Conservation (phyloP, 2,888 invertebrate genomes). For the Tenthredo mesomela region DNA sequence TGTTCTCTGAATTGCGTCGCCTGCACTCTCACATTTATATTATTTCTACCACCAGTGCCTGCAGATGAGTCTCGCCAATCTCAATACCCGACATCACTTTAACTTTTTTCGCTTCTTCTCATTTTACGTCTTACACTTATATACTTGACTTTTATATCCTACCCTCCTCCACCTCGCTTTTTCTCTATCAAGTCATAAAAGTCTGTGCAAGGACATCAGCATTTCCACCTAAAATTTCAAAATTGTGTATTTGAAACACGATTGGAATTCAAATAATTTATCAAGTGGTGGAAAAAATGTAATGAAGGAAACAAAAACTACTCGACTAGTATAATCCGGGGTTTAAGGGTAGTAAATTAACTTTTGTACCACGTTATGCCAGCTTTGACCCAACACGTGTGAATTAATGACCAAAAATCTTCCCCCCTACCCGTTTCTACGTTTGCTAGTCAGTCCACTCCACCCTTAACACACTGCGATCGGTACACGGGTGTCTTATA, state of each 20-base stretch:
- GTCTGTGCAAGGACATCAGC: neutral
- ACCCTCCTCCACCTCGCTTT: neutral
- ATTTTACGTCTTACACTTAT: neutral
- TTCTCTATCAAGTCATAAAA: neutral
- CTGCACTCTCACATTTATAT: neutral
- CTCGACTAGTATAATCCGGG: neutral
- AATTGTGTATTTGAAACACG: neutral
- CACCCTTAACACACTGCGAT: too few relatives aligned
- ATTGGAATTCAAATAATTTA: too few relatives aligned
- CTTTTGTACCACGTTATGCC: neutral
- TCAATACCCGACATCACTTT: neutral
- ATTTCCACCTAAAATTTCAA: neutral
- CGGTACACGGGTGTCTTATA: neutral
- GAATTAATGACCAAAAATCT: conserved; percentile 70
- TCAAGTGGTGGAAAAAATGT: neutral
- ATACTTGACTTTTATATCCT: neutral
- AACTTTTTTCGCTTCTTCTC: neutral
- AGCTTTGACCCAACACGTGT: conserved; percentile 61
- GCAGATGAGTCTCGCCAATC: conserved; percentile 31
- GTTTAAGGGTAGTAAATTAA: neutral
- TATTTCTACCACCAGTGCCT: neutral
- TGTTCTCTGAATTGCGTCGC: conserved; percentile 37
- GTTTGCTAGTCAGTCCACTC: neutral
- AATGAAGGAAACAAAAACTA: neutral
- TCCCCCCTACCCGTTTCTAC: neutral